Conservation (phyloP, 2,113 vertebrate species). For the Sigmodon hispidus region DNA sequence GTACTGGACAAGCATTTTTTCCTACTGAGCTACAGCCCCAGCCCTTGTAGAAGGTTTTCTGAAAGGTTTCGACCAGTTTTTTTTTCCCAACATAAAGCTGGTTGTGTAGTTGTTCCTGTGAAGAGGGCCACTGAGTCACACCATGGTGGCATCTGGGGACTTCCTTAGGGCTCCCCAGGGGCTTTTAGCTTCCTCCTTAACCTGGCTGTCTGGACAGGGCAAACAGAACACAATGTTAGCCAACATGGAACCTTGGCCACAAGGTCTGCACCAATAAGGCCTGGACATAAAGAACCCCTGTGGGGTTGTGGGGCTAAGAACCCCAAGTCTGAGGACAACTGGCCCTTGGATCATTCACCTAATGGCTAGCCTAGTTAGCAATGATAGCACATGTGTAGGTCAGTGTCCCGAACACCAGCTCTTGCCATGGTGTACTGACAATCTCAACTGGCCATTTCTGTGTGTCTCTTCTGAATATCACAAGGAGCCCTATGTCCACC, state of each 20-base stretch:
- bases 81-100: neutral
- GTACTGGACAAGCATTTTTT: too few species aligned
- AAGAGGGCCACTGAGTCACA: neutral
- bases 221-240: neutral
- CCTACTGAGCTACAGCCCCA: neutral
- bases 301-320: neutral
- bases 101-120: rapidly evolving
- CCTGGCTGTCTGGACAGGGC: neutral
- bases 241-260: neutral
- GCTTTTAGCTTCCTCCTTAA: neutral
- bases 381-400: neutral
- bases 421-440: neutral
- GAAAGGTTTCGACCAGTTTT: neutral
- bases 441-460: rapidly evolving
- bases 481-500: neutral
- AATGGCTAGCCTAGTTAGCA: neutral
- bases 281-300: neutral
- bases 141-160: neutral
- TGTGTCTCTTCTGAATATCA: neutral
- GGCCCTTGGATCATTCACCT: neutral
- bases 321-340: neutral
- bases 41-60: constrained; percentile 24
- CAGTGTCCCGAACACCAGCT: too few species aligned
- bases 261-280: neutral
- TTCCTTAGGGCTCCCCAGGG: neutral